Evolutionary conservation across 2,888 invertebrate species (phyloP).

Genomic region (Nasonia oneida): DNA sequence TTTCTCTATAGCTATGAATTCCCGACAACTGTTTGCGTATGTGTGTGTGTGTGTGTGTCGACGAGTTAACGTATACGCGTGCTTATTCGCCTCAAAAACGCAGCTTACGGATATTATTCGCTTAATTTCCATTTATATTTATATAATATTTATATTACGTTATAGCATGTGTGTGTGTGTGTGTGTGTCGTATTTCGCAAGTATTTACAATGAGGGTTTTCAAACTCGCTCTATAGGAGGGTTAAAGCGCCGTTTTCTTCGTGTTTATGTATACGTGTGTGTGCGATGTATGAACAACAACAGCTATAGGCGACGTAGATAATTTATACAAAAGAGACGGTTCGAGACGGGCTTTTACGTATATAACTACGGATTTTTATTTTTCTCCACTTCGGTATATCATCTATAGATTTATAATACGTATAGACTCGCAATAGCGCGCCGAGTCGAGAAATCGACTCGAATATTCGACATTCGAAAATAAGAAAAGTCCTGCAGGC

Average conservation of each 20-base stretch:
- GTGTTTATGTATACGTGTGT: slow-evolving; percentile 37
- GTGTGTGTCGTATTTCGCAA: slow-evolving; percentile 62
- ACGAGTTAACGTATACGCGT: slow-evolving; percentile 72
- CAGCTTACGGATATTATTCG: slow-evolving; percentile 65
- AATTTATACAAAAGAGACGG: slow-evolving; percentile 71
- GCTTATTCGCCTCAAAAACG: slow-evolving; percentile 69
- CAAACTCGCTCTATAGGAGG: slow-evolving; percentile 51
- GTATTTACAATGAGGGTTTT: slow-evolving; percentile 70
- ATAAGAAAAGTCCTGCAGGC: slow-evolving; percentile 15
- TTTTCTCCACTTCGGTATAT: slow-evolving; percentile 18
- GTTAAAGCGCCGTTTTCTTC: slow-evolving; percentile 65
- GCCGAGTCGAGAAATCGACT: background rate
- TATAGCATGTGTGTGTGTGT: slow-evolving; percentile 37
- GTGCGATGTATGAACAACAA: slow-evolving; percentile 70
- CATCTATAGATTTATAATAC: background rate
- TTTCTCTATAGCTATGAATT: background rate
- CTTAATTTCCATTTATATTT: slow-evolving; percentile 15
- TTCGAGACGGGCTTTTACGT: slow-evolving; percentile 60
- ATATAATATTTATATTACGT: slow-evolving; percentile 45
- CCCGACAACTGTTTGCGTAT: background rate
- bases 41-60: slow-evolving; percentile 46
- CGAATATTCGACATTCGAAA: background rate
- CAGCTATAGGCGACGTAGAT: slow-evolving; percentile 64
- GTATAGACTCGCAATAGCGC: slow-evolving; percentile 30
- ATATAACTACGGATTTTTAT: slow-evolving; percentile 42